These are phyloP conservation scores for Drosophila austrosaltans DNA, from an alignment of 2,888 invertebrate genomes.

Conservation along the genomic window DNA sequence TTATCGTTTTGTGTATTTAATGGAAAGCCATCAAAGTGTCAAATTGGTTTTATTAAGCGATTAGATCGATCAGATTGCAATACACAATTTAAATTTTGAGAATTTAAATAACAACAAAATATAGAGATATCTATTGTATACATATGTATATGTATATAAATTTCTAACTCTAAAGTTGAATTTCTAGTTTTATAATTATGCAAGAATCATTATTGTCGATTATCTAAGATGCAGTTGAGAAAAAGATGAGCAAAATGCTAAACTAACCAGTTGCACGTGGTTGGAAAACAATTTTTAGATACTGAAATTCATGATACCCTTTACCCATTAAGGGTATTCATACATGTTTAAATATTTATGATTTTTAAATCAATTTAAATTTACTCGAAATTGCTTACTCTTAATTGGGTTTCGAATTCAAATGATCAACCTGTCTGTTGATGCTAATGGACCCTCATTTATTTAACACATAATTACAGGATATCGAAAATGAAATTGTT, in stretches of 20 bases:
- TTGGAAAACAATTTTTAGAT: neutral
- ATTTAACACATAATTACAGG: no score
- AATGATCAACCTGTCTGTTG: neutral
- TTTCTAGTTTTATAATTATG: conserved; percentile 6
- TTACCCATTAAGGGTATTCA: neutral
- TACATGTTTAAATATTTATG: no score
- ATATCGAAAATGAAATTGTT: no score
- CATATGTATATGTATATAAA: neutral
- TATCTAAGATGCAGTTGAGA: neutral
- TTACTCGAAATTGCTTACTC: neutral
- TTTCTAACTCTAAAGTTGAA: neutral
- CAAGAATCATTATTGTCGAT: neutral
- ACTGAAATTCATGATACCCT: neutral
- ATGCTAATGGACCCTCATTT: neutral
- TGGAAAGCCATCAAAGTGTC: conserved; percentile 10
- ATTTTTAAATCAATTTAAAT: no score
- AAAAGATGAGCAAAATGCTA: conserved; percentile 8
- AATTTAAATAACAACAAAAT: no score
- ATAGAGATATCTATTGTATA: neutral
- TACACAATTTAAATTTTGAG: neutral
- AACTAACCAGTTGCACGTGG: neutral
- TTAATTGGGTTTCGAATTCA: neutral
- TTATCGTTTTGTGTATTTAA: conserved; percentile 8
- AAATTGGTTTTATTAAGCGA: conserved; percentile 8
- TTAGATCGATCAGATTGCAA: conserved; percentile 5